A percentile compares a stretch with the other conserved stretches of the same genome.
Evolutionary conservation across 2,888 invertebrate species (phyloP).

Genomic region (Tenthredo distinguenda): DNA sequence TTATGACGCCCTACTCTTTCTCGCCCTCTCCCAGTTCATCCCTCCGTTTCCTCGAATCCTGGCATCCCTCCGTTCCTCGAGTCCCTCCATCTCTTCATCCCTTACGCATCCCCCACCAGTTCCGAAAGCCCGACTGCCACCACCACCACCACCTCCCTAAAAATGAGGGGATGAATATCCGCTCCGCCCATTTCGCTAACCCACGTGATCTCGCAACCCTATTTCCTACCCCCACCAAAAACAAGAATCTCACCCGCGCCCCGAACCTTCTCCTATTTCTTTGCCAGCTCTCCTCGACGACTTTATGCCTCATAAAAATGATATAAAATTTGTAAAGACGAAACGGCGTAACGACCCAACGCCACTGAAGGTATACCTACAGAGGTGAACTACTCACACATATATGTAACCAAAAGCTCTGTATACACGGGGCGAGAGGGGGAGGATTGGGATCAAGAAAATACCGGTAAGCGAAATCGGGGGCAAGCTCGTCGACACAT

Average conservation of each 20-base stretch:
- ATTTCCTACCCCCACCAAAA: constrained; percentile 42
- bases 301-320: constrained; percentile 78
- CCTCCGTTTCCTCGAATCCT: constrained; percentile 56
- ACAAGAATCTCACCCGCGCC: background rate
- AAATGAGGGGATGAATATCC: constrained; percentile 31
- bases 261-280: constrained; percentile 33
- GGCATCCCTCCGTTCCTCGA: constrained; percentile 44
- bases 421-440: background rate
- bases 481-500: background rate
- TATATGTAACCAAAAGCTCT: background rate
- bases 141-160: background rate
- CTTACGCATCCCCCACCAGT: constrained; percentile 38
- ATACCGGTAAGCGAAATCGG: background rate
- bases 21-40: constrained; percentile 54
- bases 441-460: background rate
- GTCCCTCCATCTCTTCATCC: constrained; percentile 56
- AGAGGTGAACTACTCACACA: background rate
- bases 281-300: constrained; percentile 71
- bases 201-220: constrained; percentile 38
- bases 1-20: constrained; percentile 54
- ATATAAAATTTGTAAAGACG: constrained; percentile 78
- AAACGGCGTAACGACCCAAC: constrained; percentile 71
- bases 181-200: constrained; percentile 18
- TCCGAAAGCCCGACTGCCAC: background rate
- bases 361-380: constrained; percentile 57